Evolutionary conservation across 1,140 invertebrate species (phyloP), one percentile per base, ranked within the genome.

Genomic region (Nasonia longicornis): DNA sequence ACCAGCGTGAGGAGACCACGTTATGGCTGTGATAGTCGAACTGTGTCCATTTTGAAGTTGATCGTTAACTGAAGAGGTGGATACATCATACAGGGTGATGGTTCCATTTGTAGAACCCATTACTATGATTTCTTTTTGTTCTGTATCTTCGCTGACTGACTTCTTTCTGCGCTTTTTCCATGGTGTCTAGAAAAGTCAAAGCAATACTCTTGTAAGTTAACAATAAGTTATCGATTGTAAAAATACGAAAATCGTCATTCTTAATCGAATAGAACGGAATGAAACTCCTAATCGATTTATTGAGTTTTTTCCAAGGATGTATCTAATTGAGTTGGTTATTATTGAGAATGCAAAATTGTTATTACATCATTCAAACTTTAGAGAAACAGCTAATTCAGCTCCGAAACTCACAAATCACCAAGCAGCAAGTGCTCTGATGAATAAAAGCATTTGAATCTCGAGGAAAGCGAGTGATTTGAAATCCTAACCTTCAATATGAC

Each of bases 1-100:
- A 20, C 87, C 90, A 20, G 86, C 84, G 2, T 83, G 84, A 7
- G 84, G 75, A 72, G 91, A 91, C 91, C 93, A 93, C 11, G 90
- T 87, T 8, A 94, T 85, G 0, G 90, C 91, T 48, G 92, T 93
- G 1, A 94, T 85, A 70, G 87, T 82, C 26, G 91, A 89, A 74
- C 88, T 88, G 84, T 93, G 93, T n/a, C 91, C 92, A 75, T 91
- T 90, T 76, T 89, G 85, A 64, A 93, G 85, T 80, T 91, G 84
- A 80, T 85, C 86, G 52, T 86, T 87, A 38, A 92, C 85, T 12
- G 89, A 87, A 6, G 90, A 91, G 58, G 90, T 85, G 31, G 89
- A 80, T 29, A 92, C 81, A 82, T 91, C 92, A 63, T 92, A 93
- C 64, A 93, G 81, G 3, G 91, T 88, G 16, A 93, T 85, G 48